Base-by-base conservation (phyloP, 37 sponge, comb jelly and placozoan species). In the Crambe crambe region DNA sequence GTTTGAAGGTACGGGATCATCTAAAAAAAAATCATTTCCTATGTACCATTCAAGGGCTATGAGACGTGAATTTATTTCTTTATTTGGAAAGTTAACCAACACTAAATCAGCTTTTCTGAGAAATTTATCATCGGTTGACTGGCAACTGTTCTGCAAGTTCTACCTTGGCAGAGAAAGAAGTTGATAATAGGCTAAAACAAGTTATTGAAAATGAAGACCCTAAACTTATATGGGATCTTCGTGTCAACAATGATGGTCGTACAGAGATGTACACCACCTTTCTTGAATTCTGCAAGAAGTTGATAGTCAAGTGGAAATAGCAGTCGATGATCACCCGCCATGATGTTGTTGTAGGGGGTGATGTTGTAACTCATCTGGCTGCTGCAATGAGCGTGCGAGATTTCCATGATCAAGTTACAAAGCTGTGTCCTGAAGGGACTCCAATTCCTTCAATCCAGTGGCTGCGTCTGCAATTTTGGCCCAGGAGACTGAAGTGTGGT, bases 241-340 rank as follows among this genome's bases (percentile, higher is more conserved):
- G 83, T 47, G 67, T 75, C 25, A 36, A 37, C 41, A 82, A 82
- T 42, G 36, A 12, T 27, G 42, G 67, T 2, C 2, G 42, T 2
- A 41, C 27, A 2, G 67, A 78, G 34, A n/a, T 1, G 23, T 78
- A 34, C 43, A 6, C 22, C 8, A 32, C 27, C 2, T 78, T 78
- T 36, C 42, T 63, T 27, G 51, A 74, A 9, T 26, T 27, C 58
- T 78, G 79, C 27, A 40, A 64, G 26, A 17, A 2, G 54, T 78
- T 63, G 38, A 76, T 2, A 35, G 60, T 18, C 1, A 2, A 4
- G 58, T 30, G 22, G 56, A 54, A 10, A 54, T 18, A 54, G 77
- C 77, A 6, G 79, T 78, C 42, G 67, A 78, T 63, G 79, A 78
- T 63, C 67, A 68, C 43, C n/a, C 66, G 66, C 5, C 79, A 78